A percentile compares a stretch with the other conserved stretches of the same genome.
Evolutionary conservation across 2,888 invertebrate species (phyloP).

Genomic region (Oscheius sp.): DNA sequence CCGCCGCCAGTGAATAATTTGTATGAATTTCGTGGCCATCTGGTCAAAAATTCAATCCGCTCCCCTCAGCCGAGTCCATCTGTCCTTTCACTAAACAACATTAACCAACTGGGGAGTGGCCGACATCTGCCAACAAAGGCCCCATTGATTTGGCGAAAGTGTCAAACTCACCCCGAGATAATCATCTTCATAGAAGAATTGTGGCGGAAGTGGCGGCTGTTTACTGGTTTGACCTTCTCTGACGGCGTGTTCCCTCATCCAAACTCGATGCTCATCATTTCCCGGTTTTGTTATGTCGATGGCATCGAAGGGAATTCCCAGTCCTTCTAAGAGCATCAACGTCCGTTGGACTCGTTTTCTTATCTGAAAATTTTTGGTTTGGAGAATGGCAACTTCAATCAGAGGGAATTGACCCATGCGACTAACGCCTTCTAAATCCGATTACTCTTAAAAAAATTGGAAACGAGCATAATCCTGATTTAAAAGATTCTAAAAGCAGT

Average conservation of each 20-base stretch:
- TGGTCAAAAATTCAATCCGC: too few relatives aligned
- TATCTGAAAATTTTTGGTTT: conserved; percentile 24
- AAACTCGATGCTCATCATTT: conserved; percentile 80
- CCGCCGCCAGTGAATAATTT: not conserved
- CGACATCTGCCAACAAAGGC: conserved; percentile 18
- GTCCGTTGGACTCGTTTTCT: conserved; percentile 86
- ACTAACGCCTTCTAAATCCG: not conserved
- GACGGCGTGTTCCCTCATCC: conserved; percentile 86
- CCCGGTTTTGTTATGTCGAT: conserved; percentile 96
- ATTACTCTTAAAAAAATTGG: too few relatives aligned
- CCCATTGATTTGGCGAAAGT: conserved; percentile 13
- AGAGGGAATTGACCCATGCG: not conserved
- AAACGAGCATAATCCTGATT: too few relatives aligned
- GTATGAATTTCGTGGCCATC: not conserved
- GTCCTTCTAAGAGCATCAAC: conserved; percentile 90
- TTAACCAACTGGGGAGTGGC: not conserved
- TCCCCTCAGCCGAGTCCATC: not conserved
- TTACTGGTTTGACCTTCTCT: conserved; percentile 51
- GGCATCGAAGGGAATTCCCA: conserved; percentile 87
- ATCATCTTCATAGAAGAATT: conserved; percentile 90
- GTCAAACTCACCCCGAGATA: conserved; percentile 85
- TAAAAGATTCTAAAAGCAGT: too few relatives aligned
- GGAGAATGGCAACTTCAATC: too few relatives aligned
- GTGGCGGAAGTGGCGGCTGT: conserved; percentile 82
- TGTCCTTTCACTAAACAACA: conserved; percentile 10